Base-by-base conservation (phyloP, 2,888 invertebrate species). In the Drosophila eohydei region DNA sequence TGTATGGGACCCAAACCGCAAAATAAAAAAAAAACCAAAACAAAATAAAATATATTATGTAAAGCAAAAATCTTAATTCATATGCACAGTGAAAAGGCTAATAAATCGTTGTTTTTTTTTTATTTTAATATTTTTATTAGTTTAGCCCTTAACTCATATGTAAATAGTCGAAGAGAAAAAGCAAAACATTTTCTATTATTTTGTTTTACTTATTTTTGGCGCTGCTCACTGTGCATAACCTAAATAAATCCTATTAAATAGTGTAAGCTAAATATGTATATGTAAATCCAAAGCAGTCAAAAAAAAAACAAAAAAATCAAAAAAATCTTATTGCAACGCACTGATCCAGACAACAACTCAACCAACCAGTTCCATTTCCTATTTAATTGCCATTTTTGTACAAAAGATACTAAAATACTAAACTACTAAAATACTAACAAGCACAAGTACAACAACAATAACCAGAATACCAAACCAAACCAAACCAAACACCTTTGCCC, bases 241-340 rank as follows among this genome's bases (percentile, higher is more conserved):
- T 70, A 83, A 81, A 76, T 57, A 78, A 81, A 83, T 56, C 48
- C 77, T 63, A 76, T 69, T 64, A 67, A 86, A 81, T 80, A 83
- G 78, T 57, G 41, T 52, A 81, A 61, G 51, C 65, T 81, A 81
- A 75, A 71, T 74, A 69, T 62, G 41, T 66, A 65, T 61, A 64
- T 54, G 34, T 65, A 78, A 76, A 57, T 48, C 41, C 50, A 72
- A 51, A 55, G 32, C 63, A 61, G 51, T 60, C 30, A 63, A 64
- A 11, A 30, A n/a, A 30, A 9, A 30, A 30, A 30, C n/a, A 14
- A 9, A 28, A 46, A 26, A 41, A 12, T 2, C 5, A 12, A 41
- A 16, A 16, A 41, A 8, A 41, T 16, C 8, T 3, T 6, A 41
- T 41, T 41, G 16, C 6, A 32, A 32, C 28, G 28, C 48, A 48